Conservation (phyloP, 2,113 vertebrate genomes). For the Nyctibius bracteatus region DNA sequence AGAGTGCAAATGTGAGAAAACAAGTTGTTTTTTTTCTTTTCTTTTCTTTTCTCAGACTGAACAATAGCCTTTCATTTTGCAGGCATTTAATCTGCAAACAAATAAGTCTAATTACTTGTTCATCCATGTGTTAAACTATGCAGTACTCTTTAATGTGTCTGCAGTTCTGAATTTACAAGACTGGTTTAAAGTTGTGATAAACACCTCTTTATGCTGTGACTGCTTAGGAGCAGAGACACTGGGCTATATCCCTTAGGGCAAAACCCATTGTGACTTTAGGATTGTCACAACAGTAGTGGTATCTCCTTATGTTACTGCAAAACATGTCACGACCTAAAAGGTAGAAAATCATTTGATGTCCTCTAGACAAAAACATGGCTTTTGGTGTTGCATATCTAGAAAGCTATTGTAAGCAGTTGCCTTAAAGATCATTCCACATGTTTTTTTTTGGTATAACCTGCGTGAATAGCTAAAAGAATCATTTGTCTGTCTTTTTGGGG, state of each 20-base stretch:
- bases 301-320: not conserved
- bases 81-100: not conserved
- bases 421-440: not conserved
- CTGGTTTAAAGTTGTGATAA: not conserved
- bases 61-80: conserved; percentile 10
- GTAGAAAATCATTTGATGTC: not conserved
- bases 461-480: not conserved
- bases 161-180: not conserved
- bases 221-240: not conserved
- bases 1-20: not conserved
- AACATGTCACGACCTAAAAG: not conserved
- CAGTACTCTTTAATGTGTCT: not conserved
- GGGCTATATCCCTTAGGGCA: not conserved
- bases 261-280: not conserved
- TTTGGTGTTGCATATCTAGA: not conserved
- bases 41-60: not conserved
- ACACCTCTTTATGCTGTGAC: not conserved
- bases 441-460: not conserved
- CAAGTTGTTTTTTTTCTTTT: accelerated
- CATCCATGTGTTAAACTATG: conserved; percentile 10
- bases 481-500: not conserved
- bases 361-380: not conserved
- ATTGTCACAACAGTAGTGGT: not conserved
- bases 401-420: not conserved
- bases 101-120: conserved; percentile 44